These are phyloP conservation scores for Trichechus manatus DNA, from an alignment of 2,113 vertebrate genomes.

Conservation along the genomic window DNA sequence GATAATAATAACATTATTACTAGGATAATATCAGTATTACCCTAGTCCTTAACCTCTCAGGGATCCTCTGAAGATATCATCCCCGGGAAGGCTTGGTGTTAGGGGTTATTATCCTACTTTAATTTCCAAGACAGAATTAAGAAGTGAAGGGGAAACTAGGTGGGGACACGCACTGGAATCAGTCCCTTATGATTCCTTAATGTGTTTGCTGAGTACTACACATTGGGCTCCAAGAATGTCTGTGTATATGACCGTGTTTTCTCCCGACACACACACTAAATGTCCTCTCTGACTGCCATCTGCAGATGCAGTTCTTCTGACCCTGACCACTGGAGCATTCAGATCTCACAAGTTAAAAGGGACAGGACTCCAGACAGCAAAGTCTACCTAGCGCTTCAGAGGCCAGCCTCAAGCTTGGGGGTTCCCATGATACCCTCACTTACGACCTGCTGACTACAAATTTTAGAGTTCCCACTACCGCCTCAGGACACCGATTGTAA, in stretches of 20 bases:
- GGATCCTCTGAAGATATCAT: not conserved
- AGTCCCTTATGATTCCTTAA: not conserved
- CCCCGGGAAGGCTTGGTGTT: not conserved
- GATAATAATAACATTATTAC: not conserved
- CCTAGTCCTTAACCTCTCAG: not conserved
- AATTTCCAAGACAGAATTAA: slow-evolving; percentile 34
- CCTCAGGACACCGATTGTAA: not conserved
- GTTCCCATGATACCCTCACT: not conserved
- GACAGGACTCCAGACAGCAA: not conserved
- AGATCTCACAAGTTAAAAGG: not conserved
- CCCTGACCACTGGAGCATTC: not conserved
- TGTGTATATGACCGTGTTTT: not conserved
- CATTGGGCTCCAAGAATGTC: not conserved
- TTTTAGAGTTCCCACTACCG: not conserved
- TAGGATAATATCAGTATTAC: not conserved
- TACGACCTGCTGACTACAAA: not conserved
- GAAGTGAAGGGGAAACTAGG: not conserved
- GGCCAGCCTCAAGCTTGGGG: not conserved
- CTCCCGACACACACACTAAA: not conserved
- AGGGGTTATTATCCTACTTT: slow-evolving; percentile 12
- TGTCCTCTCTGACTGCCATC: not conserved
- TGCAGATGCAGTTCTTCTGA: not conserved
- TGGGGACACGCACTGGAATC: not conserved
- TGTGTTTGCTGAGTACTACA: not conserved
- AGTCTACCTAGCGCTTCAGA: not conserved